Evolutionary conservation across 2,888 invertebrate species (phyloP), one percentile per base, ranked within the genome.

Genomic region (Petrophora chlorosata): DNA sequence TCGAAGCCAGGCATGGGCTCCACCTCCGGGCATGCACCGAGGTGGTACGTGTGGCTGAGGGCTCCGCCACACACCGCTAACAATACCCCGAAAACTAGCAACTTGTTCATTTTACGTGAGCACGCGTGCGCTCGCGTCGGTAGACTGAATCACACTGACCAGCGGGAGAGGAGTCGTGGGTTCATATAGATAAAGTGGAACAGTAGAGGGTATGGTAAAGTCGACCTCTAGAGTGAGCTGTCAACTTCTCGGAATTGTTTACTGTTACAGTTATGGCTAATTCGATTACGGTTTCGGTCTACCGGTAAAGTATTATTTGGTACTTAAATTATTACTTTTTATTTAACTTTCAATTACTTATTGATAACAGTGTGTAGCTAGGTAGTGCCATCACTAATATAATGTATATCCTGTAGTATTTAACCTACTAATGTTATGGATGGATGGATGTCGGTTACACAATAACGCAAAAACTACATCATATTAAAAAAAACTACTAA

Each of bases 1-100:
- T 94, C 92, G 73, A 96, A 96, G 42, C 92, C 92, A 0, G 90
- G 81, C 91, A 94, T 92, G 0, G 95, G 95, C 60, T 95, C 94
- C 1, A 95, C 94, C 5, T 91, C 73, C 0, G 96, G 95, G 67
- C 96, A 96, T 8, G 87, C 85, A 9, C 96, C 96, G 58, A 95
- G 82, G 65, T 95, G 95, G 74, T 95, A 95, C 0, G 93, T 92
- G 70, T 95, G 95, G 3, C 91, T 87, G 3, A 74, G 48, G 0
- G 67, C 86, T 35, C 79, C 75, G 9, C 79, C 83, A 48, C 79
- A 73, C 19, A 82, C 19, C 30, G 76, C 73, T 15, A 83, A 53
- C 34, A 85, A 52, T 51, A 82, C 67, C 9, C 66, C 68, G 16
- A 76, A 26, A 47, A 72, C 56, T 3, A 66, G 54, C 12, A 68